A percentile compares a stretch with the other conserved stretches of the same genome.
Evolutionary conservation across 2,888 invertebrate species (phyloP).

Genomic region (Lasioglossum zephyrum): DNA sequence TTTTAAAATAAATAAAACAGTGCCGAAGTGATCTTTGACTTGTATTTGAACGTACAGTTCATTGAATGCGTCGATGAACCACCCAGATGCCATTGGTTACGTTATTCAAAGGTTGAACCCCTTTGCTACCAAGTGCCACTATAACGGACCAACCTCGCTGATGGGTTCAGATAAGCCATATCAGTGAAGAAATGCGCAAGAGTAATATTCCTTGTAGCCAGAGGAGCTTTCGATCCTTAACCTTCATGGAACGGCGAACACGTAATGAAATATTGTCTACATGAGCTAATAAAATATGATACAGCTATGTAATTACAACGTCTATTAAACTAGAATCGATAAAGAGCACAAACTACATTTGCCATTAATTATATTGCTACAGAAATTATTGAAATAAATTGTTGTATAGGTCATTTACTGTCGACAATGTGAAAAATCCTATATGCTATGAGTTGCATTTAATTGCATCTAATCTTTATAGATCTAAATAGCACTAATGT

Average conservation of each 20-base stretch:
- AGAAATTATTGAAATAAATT: not conserved
- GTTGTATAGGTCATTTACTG: no score
- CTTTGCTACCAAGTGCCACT: constrained; percentile 2
- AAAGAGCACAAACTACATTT: no score
- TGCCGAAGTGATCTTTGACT: no score
- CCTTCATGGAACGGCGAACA: not conserved
- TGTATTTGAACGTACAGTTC: not conserved
- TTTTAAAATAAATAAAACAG: no score
- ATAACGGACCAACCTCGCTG: not conserved
- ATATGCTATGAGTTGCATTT: no score
- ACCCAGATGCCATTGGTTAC: not conserved
- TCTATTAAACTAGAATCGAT: not conserved
- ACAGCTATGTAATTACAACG: not conserved
- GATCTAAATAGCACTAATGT: no score
- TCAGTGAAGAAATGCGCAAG: not conserved
- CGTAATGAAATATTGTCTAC: not conserved
- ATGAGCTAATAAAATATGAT: not conserved
- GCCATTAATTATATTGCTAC: not conserved
- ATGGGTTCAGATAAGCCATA: constrained; percentile 7
- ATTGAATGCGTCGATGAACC: not conserved
- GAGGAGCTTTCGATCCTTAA: not conserved
- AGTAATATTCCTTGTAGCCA: not conserved
- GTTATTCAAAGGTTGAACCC: constrained; percentile 1
- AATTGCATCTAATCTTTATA: no score
- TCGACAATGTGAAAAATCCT: no score